Conservation (phyloP, 2,113 vertebrate species). For the Stegastes partitus region DNA sequence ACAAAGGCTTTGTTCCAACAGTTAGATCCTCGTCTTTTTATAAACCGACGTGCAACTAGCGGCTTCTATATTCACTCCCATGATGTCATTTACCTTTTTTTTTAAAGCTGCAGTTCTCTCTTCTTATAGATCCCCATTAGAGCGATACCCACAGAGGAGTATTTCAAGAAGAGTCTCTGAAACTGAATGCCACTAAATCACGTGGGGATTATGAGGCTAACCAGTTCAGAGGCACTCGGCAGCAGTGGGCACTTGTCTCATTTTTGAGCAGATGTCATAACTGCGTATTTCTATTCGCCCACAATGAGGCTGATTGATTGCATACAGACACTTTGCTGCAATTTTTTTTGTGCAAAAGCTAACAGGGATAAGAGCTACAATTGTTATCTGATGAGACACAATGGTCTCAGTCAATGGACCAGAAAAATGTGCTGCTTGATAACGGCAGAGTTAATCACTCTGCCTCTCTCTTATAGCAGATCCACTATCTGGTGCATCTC, state of each 20-base stretch:
- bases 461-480: slow-evolving; percentile 9
- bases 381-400: slow-evolving; percentile 15
- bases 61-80: slow-evolving; percentile 25
- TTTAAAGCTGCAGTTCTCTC: slow-evolving; percentile 46
- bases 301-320: slow-evolving; percentile 25
- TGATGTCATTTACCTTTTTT: slow-evolving; percentile 57
- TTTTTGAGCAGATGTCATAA: slow-evolving; percentile 32
- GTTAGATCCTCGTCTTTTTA: slow-evolving; percentile 10
- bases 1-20: slow-evolving; percentile 9
- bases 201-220: slow-evolving; percentile 53
- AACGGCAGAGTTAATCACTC: slow-evolving; percentile 37
- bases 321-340: slow-evolving; percentile 2
- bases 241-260: slow-evolving; percentile 39
- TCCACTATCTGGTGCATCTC: slow-evolving; percentile 29
- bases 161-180: slow-evolving; percentile 63
- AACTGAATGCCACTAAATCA: slow-evolving; percentile 62
- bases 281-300: slow-evolving; percentile 26
- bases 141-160: slow-evolving; percentile 32
- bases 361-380: background rate
- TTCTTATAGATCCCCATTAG: slow-evolving; percentile 21
- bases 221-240: slow-evolving; percentile 13
- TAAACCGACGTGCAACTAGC: slow-evolving; percentile 19
- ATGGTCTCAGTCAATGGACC: background rate
- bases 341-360: background rate
- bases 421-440: slow-evolving; percentile 13